Base-by-base conservation (phyloP, 2,113 vertebrate genomes). In the Dermatemys mawii region DNA sequence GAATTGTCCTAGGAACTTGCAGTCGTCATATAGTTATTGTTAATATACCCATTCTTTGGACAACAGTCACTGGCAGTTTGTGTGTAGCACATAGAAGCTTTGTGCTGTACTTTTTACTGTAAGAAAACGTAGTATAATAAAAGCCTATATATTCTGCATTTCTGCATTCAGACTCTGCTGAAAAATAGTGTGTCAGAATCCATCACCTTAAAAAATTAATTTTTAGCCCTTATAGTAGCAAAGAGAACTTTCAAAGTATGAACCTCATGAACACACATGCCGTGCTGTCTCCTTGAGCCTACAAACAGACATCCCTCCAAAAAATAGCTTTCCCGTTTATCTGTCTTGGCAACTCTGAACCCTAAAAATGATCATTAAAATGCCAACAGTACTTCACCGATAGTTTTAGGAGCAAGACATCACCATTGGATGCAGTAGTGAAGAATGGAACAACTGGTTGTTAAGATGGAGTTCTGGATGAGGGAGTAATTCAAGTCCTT, bases 1-100 rank as follows among this genome's bases (percentile, higher is more conserved):
- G 11, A 76, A 27, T 76, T 76, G 22, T 27, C 38, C 41, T 46
- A 27, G 2, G 12, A 75, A 35, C 89, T 94, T 95, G 38, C 55
- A 91, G 78, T 41, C 92, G 51, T 92, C 11, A 44, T 76, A 27
- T 44, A 46, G 12, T 46, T 81, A 6, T 89, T 95, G 73, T 88
- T 90, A 73, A 90, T 91, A 80, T 94, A 1, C 49, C 0, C 0
- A 24, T 81, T 93, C 84, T 81, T 92, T 88, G 26, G 54, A 60
- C 29, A 94, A 14, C 87, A 76, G 81, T 94, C 93, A 41, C 95
- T 88, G 90, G 54, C 24, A 75, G 26, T 86, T 93, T 76, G 3
- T 79, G n/a, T 19, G 14, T 8, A 88, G 48, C 51, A 76, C 8
- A 46, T 14, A 75, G 24, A 44, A 46, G 41, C 24, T 75, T 27